phyloP scores from a whole-genome alignment of 1,140 invertebrate species.

The Gryon sp. region DNA sequence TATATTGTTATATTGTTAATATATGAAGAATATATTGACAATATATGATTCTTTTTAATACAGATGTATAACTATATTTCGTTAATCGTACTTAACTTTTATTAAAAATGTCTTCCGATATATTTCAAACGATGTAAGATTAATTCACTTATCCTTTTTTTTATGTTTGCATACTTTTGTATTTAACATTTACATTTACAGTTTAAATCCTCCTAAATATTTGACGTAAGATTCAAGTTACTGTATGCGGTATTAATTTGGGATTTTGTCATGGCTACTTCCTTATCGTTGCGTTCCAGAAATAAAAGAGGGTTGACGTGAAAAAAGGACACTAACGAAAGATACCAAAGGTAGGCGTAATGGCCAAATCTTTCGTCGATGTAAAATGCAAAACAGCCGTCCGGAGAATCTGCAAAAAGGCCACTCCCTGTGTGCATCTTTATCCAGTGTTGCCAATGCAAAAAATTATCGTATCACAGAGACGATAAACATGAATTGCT shows the following conservation, averaged over 20 bases:
- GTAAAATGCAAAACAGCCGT: slow-evolving; percentile 61
- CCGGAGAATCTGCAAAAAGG: slow-evolving; percentile 37
- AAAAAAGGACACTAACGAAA: slow-evolving; percentile 29
- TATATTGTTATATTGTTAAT: too few relatives aligned
- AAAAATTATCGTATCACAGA: slow-evolving; percentile 33
- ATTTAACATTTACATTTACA: not conserved
- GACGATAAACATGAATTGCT: slow-evolving; percentile 41
- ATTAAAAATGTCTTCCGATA: too few relatives aligned
- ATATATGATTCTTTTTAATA: too few relatives aligned
- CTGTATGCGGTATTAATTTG: slow-evolving; percentile 32
- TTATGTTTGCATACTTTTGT: not conserved
- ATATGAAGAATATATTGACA: too few relatives aligned
- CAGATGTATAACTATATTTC: too few relatives aligned
- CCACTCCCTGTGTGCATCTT: slow-evolving; percentile 48
- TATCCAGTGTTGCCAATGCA: slow-evolving; percentile 41
- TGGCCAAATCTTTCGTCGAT: slow-evolving; percentile 54
- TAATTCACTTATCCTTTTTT: too few relatives aligned
- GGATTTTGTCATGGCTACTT: slow-evolving; percentile 22
- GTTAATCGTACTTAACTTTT: too few relatives aligned
- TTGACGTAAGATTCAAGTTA: slow-evolving; percentile 1
- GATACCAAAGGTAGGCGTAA: slow-evolving; percentile 48
- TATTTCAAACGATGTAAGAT: not conserved
- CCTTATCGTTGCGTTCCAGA: slow-evolving; percentile 8
- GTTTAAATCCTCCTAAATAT: not conserved
- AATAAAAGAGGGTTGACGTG: slow-evolving; percentile 19